Conservation (phyloP, 2,797 vertebrate genomes). For the Acipenser ruthenus region DNA sequence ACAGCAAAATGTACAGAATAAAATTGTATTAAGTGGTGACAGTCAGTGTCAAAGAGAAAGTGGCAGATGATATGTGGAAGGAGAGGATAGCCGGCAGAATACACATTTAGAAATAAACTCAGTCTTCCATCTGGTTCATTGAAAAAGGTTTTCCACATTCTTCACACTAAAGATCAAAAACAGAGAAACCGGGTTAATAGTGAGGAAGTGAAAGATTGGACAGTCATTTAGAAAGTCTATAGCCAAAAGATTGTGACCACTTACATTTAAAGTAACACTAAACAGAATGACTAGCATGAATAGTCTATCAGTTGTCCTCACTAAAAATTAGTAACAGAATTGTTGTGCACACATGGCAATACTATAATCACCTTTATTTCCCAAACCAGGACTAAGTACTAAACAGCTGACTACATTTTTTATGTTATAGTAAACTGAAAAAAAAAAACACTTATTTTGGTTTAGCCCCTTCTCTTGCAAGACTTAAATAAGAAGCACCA, state of each 20-base stretch:
- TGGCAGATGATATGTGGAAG: conserved; percentile 15
- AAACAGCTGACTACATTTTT: background rate
- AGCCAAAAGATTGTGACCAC: too few relatives aligned
- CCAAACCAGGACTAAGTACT: too few relatives aligned
- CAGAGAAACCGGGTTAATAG: background rate
- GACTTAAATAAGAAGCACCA: too few relatives aligned
- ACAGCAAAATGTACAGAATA: too few relatives aligned
- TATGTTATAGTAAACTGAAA: background rate
- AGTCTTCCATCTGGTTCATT: conserved; percentile 29
- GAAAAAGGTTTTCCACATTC: conserved; percentile 54
- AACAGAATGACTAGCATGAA: too few relatives aligned
- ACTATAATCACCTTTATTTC: too few relatives aligned
- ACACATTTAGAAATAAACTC: conserved; percentile 41
- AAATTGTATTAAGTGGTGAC: background rate
- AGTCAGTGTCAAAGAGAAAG: conserved; percentile 6
- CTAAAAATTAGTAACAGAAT: too few relatives aligned
- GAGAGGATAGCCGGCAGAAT: conserved; percentile 49
- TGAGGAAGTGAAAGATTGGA: background rate
- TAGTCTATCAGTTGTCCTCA: too few relatives aligned
- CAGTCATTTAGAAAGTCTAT: too few relatives aligned
- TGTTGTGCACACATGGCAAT: too few relatives aligned
- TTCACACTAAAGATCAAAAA: conserved; percentile 49
- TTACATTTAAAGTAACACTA: too few relatives aligned
- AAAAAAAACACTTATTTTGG: background rate
- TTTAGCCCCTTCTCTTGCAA: too few relatives aligned